Conservation (phyloP, 2,888 invertebrate species). For the Cetonia aurata region DNA sequence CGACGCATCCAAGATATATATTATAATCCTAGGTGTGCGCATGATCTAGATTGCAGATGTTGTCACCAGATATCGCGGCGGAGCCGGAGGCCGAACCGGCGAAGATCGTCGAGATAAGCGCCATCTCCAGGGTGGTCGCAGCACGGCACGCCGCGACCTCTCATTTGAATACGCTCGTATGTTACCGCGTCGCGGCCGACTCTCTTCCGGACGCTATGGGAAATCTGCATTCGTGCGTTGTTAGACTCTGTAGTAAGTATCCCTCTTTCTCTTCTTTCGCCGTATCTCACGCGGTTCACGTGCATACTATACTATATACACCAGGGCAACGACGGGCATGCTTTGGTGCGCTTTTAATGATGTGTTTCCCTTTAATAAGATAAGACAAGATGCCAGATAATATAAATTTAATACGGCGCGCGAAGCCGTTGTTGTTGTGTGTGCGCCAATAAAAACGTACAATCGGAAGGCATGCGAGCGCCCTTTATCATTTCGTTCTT, state of each 20-base stretch:
- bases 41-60: conserved; percentile 67
- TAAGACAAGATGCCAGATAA: conserved; percentile 65
- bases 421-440: conserved; percentile 26
- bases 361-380: conserved; percentile 65
- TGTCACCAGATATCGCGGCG: conserved; percentile 65
- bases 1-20: conserved; percentile 53
- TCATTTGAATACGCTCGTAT: conserved; percentile 66
- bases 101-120: conserved; percentile 63
- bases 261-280: conserved; percentile 18
- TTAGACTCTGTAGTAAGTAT: conserved; percentile 3
- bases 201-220: conserved; percentile 46
- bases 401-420: conserved; percentile 64
- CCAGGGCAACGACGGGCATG: conserved; percentile 12
- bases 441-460: conserved; percentile 44
- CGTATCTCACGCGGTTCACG: not conserved
- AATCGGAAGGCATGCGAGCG: conserved; percentile 43
- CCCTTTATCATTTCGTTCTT: conserved; percentile 42
- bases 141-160: conserved; percentile 57
- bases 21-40: conserved; percentile 64
- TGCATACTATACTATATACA: conserved; percentile 16
- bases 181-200: conserved; percentile 54
- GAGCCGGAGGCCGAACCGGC: conserved; percentile 57
- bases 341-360: conserved; percentile 60
- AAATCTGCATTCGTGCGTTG: conserved; percentile 60
- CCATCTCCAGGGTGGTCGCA: conserved; percentile 63